A percentile compares a stretch with the other conserved stretches of the same genome.
Conservation (phyloP, 2,113 vertebrate genomes). For the Donacobius atricapilla region DNA sequence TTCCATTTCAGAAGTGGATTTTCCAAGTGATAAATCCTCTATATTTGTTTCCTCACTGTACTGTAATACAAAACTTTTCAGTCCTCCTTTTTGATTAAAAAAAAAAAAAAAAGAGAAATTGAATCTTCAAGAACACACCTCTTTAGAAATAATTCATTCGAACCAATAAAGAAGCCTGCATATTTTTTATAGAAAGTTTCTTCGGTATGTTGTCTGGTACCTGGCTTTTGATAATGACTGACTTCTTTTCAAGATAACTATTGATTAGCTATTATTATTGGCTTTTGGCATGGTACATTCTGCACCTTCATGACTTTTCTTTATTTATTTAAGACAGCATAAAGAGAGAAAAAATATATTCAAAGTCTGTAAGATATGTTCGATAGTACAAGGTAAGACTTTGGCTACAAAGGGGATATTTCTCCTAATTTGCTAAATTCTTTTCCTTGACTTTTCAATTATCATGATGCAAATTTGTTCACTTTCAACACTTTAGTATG, state of each 20-base stretch:
- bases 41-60: background rate
- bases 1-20: background rate
- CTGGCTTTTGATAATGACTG: background rate
- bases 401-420: background rate
- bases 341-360: background rate
- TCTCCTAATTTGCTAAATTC: conserved; percentile 47
- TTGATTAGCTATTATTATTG: background rate
- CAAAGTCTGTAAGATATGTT: conserved; percentile 30
- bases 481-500: conserved; percentile 36
- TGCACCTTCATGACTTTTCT: background rate
- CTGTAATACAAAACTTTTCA: background rate
- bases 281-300: background rate
- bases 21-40: background rate
- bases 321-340: background rate
- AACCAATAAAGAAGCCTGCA: background rate
- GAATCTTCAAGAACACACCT: background rate
- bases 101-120: background rate
- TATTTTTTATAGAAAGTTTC: background rate
- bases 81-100: background rate
- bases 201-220: background rate
- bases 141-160: background rate
- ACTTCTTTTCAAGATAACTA: background rate
- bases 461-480: conserved; percentile 60
- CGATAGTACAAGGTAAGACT: conserved; percentile 7
- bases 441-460: conserved; percentile 60